Base-by-base conservation (phyloP, 2,113 vertebrate species). In the Siphamia tubifer region DNA sequence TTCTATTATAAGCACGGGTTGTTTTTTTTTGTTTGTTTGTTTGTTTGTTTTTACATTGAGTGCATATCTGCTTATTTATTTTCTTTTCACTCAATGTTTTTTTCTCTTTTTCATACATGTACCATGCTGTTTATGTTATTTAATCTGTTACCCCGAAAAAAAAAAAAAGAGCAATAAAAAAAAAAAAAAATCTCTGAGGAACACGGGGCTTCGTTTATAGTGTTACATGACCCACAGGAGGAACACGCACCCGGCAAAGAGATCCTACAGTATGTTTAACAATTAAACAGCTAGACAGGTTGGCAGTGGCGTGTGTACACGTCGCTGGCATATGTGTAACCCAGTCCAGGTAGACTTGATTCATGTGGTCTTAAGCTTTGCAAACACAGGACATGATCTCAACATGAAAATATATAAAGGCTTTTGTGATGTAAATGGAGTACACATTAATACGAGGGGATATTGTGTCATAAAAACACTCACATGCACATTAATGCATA, bases 361-460 rank as follows among this genome's bases (percentile, higher is more conserved):
- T 54, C 51, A 81, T 56, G 52, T 51, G 43, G n/a, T n/a, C n/a
- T 74, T 35, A 5, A 3, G 19, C 35, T 28, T 10, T 45, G 25
- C n/a, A 17, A 23, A 52, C 31, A 38, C 55, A 4, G 12, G 4
- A 16, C 11, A 38, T 5, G 4, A 40, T 48, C 8, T 81, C 68
- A 39, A 16, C 45, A 11, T 61, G 39, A 44, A 67, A 45, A 54
- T 44, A 55, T 39, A 58, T 24, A 23, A 65, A 13, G 30, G 25
- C 43, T 54, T n/a, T n/a, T n/a, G n/a, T n/a, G 44, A 54, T 77
- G 58, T 47, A 58, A 66, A 77, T 70, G 63, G 40, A 38, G 70
- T 8, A 25, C 28, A 21, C 58, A 55, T 6, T 24, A 60, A 74
- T 51, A 21, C 34, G 15, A 58, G 23, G n/a, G 0, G 27, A 36